phyloP scores from a whole-genome alignment of 2,113 vertebrate genomes.

The Lipotes vexillifer region DNA sequence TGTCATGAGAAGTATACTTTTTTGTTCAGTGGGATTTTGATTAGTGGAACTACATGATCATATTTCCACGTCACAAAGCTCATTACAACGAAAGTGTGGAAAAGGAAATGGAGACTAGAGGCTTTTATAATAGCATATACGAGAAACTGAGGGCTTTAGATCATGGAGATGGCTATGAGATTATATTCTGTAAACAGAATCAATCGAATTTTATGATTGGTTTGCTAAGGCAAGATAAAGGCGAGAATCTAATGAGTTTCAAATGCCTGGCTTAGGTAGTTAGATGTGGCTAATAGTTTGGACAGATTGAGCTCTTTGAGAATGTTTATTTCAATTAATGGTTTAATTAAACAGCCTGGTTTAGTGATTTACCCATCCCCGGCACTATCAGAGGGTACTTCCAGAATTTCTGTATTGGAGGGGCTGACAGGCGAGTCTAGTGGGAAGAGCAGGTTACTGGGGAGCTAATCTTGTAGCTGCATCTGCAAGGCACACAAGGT shows the following conservation, averaged over 20 bases:
- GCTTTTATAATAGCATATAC: background rate
- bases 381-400: background rate
- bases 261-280: background rate
- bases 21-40: background rate
- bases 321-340: background rate
- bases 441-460: background rate
- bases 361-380: background rate
- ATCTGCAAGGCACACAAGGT: background rate
- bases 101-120: background rate
- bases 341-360: background rate
- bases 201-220: background rate
- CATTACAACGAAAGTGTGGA: background rate
- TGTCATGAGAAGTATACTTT: background rate
- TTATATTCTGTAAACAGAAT: background rate
- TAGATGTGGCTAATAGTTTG: background rate
- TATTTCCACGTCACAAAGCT: background rate
- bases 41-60: background rate
- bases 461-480: background rate
- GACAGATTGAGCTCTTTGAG: background rate
- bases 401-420: background rate
- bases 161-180: background rate
- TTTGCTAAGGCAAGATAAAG: background rate
- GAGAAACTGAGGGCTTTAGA: background rate
- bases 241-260: background rate
- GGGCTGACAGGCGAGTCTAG: background rate